Percentiles rank a stretch among this genome's conserved stretches.
Conservation (phyloP, 2,113 vertebrate species). For the Forbesichthys papilliferus region DNA sequence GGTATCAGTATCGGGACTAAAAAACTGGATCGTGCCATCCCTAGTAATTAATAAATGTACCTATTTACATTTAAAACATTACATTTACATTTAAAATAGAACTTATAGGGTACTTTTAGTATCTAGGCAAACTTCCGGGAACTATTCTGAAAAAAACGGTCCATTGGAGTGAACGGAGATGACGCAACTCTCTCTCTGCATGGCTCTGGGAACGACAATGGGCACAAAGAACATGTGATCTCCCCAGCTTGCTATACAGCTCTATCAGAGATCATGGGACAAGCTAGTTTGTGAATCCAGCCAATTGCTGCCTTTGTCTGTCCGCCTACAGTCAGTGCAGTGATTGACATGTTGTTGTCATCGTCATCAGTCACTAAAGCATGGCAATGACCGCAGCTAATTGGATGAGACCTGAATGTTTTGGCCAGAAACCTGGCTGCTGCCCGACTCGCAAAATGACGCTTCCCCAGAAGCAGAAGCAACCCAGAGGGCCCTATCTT, state of each 20-base stretch:
- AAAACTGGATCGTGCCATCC: too few species aligned
- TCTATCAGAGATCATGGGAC: constrained; percentile 10
- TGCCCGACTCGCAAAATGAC: constrained; percentile 45
- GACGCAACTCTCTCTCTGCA: too few species aligned
- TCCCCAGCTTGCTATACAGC: constrained; percentile 19
- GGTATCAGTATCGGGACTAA: too few species aligned
- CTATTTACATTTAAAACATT: neutral
- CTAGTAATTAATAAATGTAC: too few species aligned
- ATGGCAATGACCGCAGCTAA: constrained; percentile 46
- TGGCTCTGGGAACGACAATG: too few species aligned
- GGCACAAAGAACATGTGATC: neutral
- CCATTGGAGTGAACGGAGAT: too few species aligned
- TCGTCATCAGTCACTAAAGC: constrained; percentile 47
- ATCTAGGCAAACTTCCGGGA: too few species aligned
- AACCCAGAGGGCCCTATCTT: neutral
- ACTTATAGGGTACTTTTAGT: too few species aligned
- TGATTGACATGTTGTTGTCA: constrained; percentile 43
- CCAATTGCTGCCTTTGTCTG: constrained; percentile 15
- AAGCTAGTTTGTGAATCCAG: constrained; percentile 19
- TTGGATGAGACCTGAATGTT: constrained; percentile 30
- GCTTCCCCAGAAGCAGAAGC: constrained; percentile 29
- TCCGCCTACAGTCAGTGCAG: neutral
- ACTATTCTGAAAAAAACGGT: too few species aligned
- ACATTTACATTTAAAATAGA: neutral
- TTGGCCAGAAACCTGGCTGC: constrained; percentile 23